Evolutionary conservation across 2,888 invertebrate genomes (phyloP).

Genomic region (Scaptomyza polygonia): DNA sequence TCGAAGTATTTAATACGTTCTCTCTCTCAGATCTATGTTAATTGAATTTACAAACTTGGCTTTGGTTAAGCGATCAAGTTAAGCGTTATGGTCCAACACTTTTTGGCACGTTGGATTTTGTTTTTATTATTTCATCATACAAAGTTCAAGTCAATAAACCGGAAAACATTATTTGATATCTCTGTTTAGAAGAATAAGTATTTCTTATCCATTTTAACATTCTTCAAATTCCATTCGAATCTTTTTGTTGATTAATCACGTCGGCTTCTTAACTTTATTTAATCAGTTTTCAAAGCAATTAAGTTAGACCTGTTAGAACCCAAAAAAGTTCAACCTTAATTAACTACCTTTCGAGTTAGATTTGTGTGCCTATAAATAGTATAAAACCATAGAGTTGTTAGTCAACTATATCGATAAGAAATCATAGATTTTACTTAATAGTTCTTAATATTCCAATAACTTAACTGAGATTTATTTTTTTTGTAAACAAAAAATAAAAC

Average conservation of each 20-base stretch:
- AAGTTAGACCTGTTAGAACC: not conserved
- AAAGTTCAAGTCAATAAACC: not conserved
- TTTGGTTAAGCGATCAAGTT: conserved; percentile 51
- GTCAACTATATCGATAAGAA: not conserved
- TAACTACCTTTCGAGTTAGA: not conserved
- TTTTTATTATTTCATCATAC: too few relatives aligned
- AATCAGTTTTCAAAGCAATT: conserved; percentile 18
- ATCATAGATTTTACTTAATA: not conserved
- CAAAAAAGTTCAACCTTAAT: not conserved
- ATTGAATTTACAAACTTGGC: conserved; percentile 64
- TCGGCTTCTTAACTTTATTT: conserved; percentile 6
- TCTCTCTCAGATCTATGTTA: conserved; percentile 55
- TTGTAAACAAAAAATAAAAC: too few relatives aligned
- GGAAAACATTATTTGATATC: not conserved
- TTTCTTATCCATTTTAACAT: too few relatives aligned
- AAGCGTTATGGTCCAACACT: conserved; percentile 25
- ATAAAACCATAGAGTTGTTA: not conserved
- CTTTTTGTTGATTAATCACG: conserved; percentile 8
- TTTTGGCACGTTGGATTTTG: conserved; percentile 51
- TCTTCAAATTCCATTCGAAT: conserved; percentile 7
- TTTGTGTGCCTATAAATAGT: not conserved
- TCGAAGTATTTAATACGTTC: conserved; percentile 5
- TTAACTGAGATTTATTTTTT: too few relatives aligned
- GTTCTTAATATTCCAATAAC: too few relatives aligned
- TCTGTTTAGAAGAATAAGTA: too few relatives aligned